Percentiles rank a stretch among this genome's conserved stretches.
Conservation (phyloP, 2,113 vertebrate genomes). For the Prinia subflava region DNA sequence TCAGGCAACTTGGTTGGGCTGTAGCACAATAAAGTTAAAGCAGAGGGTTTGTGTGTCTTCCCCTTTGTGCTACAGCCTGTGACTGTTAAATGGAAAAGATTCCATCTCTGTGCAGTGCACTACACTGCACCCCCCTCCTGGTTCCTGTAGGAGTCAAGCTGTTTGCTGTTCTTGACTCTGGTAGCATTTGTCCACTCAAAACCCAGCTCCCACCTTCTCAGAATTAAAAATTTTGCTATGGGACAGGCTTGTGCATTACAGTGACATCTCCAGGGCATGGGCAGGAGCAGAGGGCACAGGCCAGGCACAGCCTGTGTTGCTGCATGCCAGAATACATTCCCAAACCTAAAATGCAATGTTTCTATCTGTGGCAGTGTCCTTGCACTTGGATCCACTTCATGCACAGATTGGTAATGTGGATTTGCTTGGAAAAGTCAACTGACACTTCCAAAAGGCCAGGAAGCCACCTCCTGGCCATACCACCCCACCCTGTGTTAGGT, state of each 20-base stretch:
- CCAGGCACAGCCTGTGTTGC: neutral
- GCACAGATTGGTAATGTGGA: fast-evolving
- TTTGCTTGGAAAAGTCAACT: neutral
- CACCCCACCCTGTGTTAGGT: too few relatives aligned
- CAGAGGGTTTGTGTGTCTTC: neutral
- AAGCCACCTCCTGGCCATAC: neutral
- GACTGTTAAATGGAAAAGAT: neutral
- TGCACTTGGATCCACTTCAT: neutral
- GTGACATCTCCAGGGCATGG: neutral
- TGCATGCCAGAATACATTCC: fast-evolving
- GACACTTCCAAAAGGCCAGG: neutral
- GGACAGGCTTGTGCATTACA: neutral
- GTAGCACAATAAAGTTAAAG: neutral
- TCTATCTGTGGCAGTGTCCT: neutral
- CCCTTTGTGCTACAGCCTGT: neutral
- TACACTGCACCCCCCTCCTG: neutral
- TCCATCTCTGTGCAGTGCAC: neutral
- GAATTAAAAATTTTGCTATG: neutral
- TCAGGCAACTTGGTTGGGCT: neutral
- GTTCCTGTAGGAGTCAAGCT: neutral
- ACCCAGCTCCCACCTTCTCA: neutral
- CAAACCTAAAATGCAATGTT: neutral
- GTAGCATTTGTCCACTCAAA: neutral
- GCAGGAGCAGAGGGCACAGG: neutral
- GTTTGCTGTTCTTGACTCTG: neutral